Evolutionary conservation across 2,888 invertebrate genomes (phyloP).

Genomic region (Lingula anatina): DNA sequence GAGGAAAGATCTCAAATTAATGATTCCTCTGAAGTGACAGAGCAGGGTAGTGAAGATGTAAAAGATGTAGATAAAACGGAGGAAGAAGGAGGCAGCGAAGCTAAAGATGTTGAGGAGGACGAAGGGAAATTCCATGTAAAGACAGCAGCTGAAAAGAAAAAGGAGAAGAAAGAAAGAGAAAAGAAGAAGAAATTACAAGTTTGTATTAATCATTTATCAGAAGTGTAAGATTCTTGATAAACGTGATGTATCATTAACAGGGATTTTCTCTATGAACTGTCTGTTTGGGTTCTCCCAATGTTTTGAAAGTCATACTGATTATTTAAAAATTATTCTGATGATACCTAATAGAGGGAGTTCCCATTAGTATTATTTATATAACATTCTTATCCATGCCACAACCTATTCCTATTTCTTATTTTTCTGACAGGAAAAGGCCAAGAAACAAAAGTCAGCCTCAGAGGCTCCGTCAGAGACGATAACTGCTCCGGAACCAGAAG

Average conservation of each 20-base stretch:
- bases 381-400: too few species aligned
- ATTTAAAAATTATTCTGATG: conserved; percentile 13
- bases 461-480: conserved; percentile 4
- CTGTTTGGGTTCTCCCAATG: too few species aligned
- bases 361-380: too few species aligned
- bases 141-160: conserved; percentile 42
- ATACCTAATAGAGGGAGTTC: too few species aligned
- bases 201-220: conserved; percentile 3
- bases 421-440: conserved; percentile 1
- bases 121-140: conserved; percentile 66
- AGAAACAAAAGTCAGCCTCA: conserved; percentile 8
- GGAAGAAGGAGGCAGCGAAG: conserved; percentile 15
- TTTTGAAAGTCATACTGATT: too few species aligned
- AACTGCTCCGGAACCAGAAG: conserved; percentile 10
- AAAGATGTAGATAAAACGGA: conserved; percentile 12
- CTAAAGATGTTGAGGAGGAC: conserved; percentile 54
- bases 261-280: too few species aligned
- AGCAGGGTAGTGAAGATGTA: conserved; percentile 11
- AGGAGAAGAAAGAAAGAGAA: conserved; percentile 57
- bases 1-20: conserved; percentile 1
- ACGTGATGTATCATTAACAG: too few species aligned
- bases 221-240: too few species aligned
- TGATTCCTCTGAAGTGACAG: conserved; percentile 12
- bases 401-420: too few species aligned
- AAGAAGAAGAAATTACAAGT: conserved; percentile 14